phyloP scores from a whole-genome alignment of 2,113 vertebrate species.

The Chunga burmeisteri region DNA sequence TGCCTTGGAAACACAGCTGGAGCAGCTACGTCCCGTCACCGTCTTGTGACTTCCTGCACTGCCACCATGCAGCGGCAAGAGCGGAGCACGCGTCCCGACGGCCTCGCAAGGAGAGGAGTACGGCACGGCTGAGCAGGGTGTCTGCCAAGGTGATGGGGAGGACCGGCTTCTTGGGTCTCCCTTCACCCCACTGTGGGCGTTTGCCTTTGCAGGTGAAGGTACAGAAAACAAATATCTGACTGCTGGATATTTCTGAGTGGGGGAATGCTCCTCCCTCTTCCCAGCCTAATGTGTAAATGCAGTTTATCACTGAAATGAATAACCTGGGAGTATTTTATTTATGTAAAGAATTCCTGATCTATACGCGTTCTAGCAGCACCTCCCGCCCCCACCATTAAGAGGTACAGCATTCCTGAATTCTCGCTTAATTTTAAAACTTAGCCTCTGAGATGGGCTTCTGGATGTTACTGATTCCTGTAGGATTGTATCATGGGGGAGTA shows the following conservation, averaged over 20 bases:
- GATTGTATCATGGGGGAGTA: slow-evolving; percentile 35
- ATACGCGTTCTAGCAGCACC: background rate
- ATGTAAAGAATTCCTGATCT: slow-evolving; percentile 67
- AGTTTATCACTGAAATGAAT: slow-evolving; percentile 39
- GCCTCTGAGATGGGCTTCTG: slow-evolving; percentile 27
- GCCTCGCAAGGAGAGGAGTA: background rate
- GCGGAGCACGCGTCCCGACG: background rate
- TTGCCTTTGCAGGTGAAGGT: slow-evolving; percentile 53
- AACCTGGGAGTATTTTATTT: slow-evolving; percentile 66
- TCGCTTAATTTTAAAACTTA: slow-evolving; percentile 46
- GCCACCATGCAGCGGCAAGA: background rate
- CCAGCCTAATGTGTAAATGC: slow-evolving; percentile 32
- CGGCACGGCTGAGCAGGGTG: background rate
- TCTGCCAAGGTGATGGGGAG: background rate
- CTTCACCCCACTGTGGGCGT: fast-evolving
- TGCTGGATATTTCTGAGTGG: background rate
- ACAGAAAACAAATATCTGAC: slow-evolving; percentile 35
- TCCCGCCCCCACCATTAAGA: background rate
- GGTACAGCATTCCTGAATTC: slow-evolving; percentile 45
- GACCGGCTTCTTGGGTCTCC: background rate
- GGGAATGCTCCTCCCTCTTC: background rate
- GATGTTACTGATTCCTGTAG: slow-evolving; percentile 45
- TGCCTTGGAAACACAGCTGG: slow-evolving; percentile 92
- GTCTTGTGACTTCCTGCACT: slow-evolving; percentile 75
- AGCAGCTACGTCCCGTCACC: slow-evolving; percentile 87